Evolutionary conservation across 2,797 vertebrate species (phyloP).

Genomic region (Lerista edwardsae): DNA sequence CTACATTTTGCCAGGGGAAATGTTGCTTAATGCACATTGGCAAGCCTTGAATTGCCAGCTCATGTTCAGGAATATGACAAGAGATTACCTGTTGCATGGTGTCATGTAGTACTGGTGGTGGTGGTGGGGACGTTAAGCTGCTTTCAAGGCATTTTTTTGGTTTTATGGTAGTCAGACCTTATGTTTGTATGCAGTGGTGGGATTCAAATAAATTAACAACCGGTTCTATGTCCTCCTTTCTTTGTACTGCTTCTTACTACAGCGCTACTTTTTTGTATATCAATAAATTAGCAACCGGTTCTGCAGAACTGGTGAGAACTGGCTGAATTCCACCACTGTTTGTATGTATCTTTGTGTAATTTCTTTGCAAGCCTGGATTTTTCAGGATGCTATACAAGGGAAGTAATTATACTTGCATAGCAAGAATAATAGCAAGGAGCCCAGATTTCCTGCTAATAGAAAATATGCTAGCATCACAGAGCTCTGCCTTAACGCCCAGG

Average conservation of each 20-base stretch:
- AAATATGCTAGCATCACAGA: background rate
- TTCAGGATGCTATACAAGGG: constrained; percentile 14
- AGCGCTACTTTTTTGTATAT: too few species aligned
- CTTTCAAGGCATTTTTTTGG: background rate
- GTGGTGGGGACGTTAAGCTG: background rate
- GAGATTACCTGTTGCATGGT: background rate
- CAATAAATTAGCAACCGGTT: too few species aligned
- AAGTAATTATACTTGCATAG: constrained; percentile 14
- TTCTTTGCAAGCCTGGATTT: background rate
- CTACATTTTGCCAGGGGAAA: background rate
- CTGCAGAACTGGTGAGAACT: too few species aligned
- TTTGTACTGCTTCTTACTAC: too few species aligned
- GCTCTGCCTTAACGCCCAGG: background rate
- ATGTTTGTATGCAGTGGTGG: background rate
- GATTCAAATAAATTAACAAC: too few species aligned
- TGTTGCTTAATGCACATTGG: constrained; percentile 18
- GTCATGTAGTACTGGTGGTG: too few species aligned
- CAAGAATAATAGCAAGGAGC: constrained; percentile 17
- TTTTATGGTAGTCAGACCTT: constrained; percentile 23
- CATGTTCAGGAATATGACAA: background rate
- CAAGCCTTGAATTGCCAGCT: background rate
- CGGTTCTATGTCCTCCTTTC: too few species aligned
- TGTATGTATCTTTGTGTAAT: background rate
- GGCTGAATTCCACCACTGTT: too few species aligned
- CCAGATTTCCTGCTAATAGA: constrained; percentile 39